Conservation (phyloP, 1,140 invertebrate species). For the Zaprionus inermis region DNA sequence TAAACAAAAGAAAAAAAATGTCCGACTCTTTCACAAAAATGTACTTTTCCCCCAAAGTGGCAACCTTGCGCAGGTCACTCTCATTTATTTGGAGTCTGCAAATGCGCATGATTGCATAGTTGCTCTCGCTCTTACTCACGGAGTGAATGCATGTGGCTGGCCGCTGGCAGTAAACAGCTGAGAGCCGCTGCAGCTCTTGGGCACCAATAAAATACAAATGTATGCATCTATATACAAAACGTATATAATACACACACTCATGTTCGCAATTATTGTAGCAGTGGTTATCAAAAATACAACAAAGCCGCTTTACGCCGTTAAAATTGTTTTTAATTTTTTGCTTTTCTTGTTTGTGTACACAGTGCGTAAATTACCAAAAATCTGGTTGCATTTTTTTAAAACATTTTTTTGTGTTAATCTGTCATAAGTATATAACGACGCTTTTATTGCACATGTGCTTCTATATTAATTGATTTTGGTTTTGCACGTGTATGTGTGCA, state of each 20-base stretch:
- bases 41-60: slow-evolving; percentile 35
- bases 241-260: slow-evolving; percentile 10
- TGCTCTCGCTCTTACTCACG: slow-evolving; percentile 26
- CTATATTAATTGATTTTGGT: slow-evolving; percentile 69
- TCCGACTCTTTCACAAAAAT: slow-evolving; percentile 12
- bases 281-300: slow-evolving; percentile 26
- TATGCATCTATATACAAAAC: slow-evolving; percentile 5
- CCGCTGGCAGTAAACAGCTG: slow-evolving; percentile 60
- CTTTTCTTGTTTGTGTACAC: background rate
- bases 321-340: slow-evolving; percentile 8
- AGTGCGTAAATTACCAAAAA: slow-evolving; percentile 34
- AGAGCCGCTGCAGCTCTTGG: slow-evolving; percentile 53
- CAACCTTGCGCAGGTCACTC: slow-evolving; percentile 50
- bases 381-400: slow-evolving; percentile 22
- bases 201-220: slow-evolving; percentile 36
- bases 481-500: slow-evolving; percentile 52
- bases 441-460: slow-evolving; percentile 66
- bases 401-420: slow-evolving; percentile 10
- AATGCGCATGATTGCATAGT: slow-evolving; percentile 48
- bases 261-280: slow-evolving; percentile 51
- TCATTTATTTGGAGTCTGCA: slow-evolving; percentile 34
- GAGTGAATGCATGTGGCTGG: slow-evolving; percentile 35
- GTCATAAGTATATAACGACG: slow-evolving; percentile 3
- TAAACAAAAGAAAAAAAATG: slow-evolving; percentile 9
- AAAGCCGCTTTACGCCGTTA: slow-evolving; percentile 39